Conservation (phyloP, 1,140 invertebrate species). For the silkworm (Bombyx mori) region DNA sequence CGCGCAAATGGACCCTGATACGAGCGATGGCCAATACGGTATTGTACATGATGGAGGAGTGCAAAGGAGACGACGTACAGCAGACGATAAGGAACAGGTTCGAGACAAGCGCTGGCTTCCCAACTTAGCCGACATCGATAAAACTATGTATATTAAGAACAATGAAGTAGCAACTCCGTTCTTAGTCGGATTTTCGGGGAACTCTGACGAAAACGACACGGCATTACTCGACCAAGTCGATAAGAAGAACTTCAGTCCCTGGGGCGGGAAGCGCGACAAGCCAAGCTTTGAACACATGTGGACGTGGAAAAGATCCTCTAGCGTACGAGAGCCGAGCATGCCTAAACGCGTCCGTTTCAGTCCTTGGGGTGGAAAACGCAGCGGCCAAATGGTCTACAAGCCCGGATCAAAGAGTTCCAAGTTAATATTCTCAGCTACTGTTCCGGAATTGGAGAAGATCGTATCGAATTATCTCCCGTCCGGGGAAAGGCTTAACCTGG, state of each 20-base stretch:
- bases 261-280: constrained; percentile 53
- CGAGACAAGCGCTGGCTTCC: constrained; percentile 31
- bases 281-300: constrained; percentile 41
- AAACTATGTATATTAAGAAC: constrained; percentile 27
- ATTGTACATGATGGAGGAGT: constrained; percentile 19
- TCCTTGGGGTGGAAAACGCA: constrained; percentile 59
- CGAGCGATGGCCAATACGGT: constrained; percentile 15
- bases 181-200: constrained; percentile 17
- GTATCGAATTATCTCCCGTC: constrained; percentile 46
- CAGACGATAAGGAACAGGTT: constrained; percentile 22
- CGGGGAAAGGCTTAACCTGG: constrained; percentile 26
- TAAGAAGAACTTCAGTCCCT: constrained; percentile 58
- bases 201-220: constrained; percentile 27
- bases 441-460: constrained; percentile 50
- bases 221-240: constrained; percentile 24
- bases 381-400: constrained; percentile 53
- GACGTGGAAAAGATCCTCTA: constrained; percentile 47
- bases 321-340: constrained; percentile 53
- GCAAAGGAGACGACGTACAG: constrained; percentile 32
- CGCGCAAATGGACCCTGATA: constrained; percentile 22
- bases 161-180: constrained; percentile 25
- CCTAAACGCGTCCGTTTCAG: constrained; percentile 59
- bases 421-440: constrained; percentile 43
- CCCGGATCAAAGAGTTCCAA: constrained; percentile 42
- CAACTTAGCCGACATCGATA: constrained; percentile 34